Evolutionary conservation across 2,113 vertebrate species (phyloP).

Genomic region (Ellobius talpinus): DNA sequence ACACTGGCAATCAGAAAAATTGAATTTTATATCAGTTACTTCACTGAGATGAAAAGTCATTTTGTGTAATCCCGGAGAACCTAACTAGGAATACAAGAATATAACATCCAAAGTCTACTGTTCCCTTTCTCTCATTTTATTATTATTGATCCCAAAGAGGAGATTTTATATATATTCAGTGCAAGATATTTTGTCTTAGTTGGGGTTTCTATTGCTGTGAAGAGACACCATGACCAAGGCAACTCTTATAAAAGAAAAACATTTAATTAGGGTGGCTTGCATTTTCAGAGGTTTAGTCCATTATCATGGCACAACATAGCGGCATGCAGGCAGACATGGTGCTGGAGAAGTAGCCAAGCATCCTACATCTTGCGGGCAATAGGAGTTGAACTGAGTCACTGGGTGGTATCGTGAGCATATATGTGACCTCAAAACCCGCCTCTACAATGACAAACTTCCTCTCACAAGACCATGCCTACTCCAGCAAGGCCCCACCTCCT

Average conservation of each 20-base stretch:
- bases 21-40: background rate
- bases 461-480: background rate
- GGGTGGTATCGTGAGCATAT: background rate
- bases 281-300: background rate
- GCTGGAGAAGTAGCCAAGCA: background rate
- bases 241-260: background rate
- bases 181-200: background rate
- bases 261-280: background rate
- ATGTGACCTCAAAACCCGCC: background rate
- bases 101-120: background rate
- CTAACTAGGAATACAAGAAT: conserved; percentile 12
- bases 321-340: background rate
- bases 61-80: background rate
- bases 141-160: background rate
- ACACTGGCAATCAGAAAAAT: background rate
- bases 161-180: background rate
- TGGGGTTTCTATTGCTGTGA: background rate
- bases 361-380: background rate
- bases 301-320: background rate
- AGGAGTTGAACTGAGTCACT: background rate
- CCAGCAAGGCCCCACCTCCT: background rate
- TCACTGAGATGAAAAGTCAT: conserved; percentile 30
- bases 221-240: background rate
- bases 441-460: background rate
- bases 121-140: conserved; percentile 30